Percentiles rank a stretch among this genome's conserved stretches.
These are phyloP conservation scores for Drosophila neocordata DNA, from an alignment of 1,140 invertebrate species.

Conservation along the genomic window DNA sequence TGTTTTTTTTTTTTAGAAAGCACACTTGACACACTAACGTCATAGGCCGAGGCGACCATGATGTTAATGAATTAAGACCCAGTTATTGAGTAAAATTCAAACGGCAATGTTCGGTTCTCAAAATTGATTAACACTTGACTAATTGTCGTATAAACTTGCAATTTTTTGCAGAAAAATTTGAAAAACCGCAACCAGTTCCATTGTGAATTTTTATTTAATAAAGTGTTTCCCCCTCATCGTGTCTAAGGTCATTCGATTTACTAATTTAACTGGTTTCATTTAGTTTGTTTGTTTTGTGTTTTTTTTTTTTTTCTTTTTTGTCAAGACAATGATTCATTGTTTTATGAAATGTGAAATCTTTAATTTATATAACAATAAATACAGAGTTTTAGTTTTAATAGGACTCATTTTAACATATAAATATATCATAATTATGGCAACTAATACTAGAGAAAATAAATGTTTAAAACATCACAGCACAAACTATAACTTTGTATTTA, in stretches of 20 bases:
- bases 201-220: background rate
- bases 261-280: slow-evolving; percentile 38
- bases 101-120: slow-evolving; percentile 38
- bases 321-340: background rate
- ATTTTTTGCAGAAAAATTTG: slow-evolving; percentile 53
- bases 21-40: slow-evolving; percentile 21
- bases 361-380: slow-evolving; percentile 61
- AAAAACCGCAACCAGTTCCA: slow-evolving; percentile 55
- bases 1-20: slow-evolving; percentile 40
- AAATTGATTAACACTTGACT: slow-evolving; percentile 58
- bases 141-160: slow-evolving; percentile 49
- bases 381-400: slow-evolving; percentile 71
- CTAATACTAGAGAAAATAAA: slow-evolving; percentile 58
- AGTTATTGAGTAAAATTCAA: slow-evolving; percentile 26
- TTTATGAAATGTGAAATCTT: background rate
- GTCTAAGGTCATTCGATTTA: slow-evolving; percentile 40
- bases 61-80: slow-evolving; percentile 32
- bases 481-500: slow-evolving; percentile 81
- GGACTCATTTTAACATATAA: slow-evolving; percentile 53
- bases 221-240: slow-evolving; percentile 23
- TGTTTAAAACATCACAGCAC: slow-evolving; percentile 56
- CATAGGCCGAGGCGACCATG: slow-evolving; percentile 29
- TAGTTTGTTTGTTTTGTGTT: slow-evolving; percentile 11
- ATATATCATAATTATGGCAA: slow-evolving; percentile 57
- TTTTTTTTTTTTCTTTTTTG: slow-evolving; percentile 1